phyloP scores from a whole-genome alignment of 92 coral and sea anemone species.

The Porites cylindrica region DNA sequence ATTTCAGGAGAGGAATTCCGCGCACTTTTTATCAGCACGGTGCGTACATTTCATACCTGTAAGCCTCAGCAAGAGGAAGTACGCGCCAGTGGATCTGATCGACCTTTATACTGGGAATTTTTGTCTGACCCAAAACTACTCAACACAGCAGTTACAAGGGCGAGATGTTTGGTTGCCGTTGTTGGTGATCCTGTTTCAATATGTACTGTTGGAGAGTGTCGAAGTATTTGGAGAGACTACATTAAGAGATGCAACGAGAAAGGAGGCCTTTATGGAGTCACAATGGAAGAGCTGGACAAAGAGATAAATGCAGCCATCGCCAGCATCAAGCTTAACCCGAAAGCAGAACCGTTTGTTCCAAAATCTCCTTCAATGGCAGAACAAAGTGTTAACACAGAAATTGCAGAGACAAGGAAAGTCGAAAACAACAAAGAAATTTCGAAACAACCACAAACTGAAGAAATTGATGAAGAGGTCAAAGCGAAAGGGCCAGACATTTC shows the following conservation, averaged over 20 bases:
- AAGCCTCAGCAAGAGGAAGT: background rate
- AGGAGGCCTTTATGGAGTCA: conserved; percentile 44
- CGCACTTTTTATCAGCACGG: conserved; percentile 80
- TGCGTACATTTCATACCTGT: conserved; percentile 72
- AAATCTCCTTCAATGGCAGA: background rate
- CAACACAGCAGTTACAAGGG: conserved; percentile 88
- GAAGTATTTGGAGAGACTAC: conserved; percentile 63
- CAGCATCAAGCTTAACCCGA: conserved; percentile 17
- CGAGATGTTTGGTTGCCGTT: conserved; percentile 76
- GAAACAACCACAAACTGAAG: background rate
- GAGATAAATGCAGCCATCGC: conserved; percentile 30
- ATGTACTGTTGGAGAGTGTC: conserved; percentile 72
- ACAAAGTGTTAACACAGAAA: background rate
- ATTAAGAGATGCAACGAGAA: conserved; percentile 60
- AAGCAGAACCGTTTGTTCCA: conserved; percentile 50
- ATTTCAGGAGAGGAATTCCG: conserved; percentile 72
- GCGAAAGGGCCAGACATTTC: background rate
- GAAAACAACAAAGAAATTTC: background rate
- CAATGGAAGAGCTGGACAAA: conserved; percentile 28
- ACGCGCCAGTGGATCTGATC: background rate
- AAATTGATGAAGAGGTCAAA: background rate
- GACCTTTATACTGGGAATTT: conserved; percentile 31
- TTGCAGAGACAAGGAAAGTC: background rate
- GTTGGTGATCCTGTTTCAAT: conserved; percentile 83
- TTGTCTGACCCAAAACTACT: conserved; percentile 64